Evolutionary conservation across 2,888 invertebrate genomes (phyloP), one percentile per base, ranked within the genome.

Genomic region (Drosophila greeni): DNA sequence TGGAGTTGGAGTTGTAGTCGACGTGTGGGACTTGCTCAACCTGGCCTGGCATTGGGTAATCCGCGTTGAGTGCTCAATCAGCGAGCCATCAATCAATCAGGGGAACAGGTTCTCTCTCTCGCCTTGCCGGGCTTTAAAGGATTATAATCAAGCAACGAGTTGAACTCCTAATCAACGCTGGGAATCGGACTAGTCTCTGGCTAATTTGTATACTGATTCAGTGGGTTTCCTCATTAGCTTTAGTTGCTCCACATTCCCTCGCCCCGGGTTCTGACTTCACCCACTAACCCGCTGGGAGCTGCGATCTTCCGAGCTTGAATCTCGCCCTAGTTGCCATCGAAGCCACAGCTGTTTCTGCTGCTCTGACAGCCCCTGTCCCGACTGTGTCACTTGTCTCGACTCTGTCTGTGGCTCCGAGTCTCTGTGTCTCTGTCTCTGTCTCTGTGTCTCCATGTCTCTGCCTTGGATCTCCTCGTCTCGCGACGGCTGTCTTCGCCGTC

Each of bases 301-400:
- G 14, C 48, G 36, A 57, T 49, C 33, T 47, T n/a, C 14, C 1
- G n/a, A 31, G 14, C 45, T 20, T 8, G n/a, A 7, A 47, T 24
- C 58, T 61, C 47, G 75, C 37, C 66, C 71, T 71, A 78, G 76
- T 73, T 77, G 61, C 66, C 62, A 67, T 55, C 34, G 18, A 39
- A 40, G 75, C 75, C 75, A 75, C 20, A 20, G 20, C 20, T 5
- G 16, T n/a, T 37, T 11, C 29, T 4, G 37, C 5, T 65, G 72
- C 59, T 48, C 6, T 42, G 62, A 62, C 49, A 59, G 58, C 59
- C 36, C 11, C 58, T 59, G 42, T 58, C 34, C 57, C 34, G 34
- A 34, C 26, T 40, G 26, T 58, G 40, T 58, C 54, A 31, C 54
- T 34, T 39, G 57, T 57, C 53, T 54, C 24, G 20, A 16, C 16